Base-by-base conservation (phyloP, 2,113 vertebrate genomes). In the Rissa tridactyla region DNA sequence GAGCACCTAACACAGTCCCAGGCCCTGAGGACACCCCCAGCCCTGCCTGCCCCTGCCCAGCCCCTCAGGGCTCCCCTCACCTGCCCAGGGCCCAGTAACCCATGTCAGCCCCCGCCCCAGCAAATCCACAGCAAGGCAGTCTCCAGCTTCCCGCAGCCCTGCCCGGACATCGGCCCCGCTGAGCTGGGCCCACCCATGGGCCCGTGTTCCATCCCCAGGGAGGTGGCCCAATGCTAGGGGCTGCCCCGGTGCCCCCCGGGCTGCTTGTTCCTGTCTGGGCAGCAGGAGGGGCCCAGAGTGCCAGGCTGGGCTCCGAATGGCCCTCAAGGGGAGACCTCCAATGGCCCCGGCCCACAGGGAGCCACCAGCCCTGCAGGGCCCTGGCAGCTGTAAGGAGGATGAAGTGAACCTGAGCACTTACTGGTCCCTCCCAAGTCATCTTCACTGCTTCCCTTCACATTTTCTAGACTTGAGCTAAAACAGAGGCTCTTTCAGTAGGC, bases 151-250 rank as follows among this genome's bases (percentile, higher is more conserved):
- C 5, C 9, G 32, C 25, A 46, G 38, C 20, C 6, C 10, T 7
- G 11, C 21, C 57, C 1, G 2, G 32, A 29, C 38, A 13, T 6
- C 3, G 29, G 10, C 10, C 4, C 30, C 2, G 4, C 16, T 12
- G 32, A 64, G 21, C 32, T 0, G 1, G 36, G 19, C 15, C 20
- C 36, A 18, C 8, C 47, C 1, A 1, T 2, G 1, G 27, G 16
- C 10, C 29, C 34, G 23, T 1, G 3, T 32, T 25, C n/a, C 38
- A 22, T 29, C 8, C 17, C 5, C 44, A 40, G 27, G 36, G 6
- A 49, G 49, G 21, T 71, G 38, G 38, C 19, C 7, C 0, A 2
- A 32, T 11, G 17, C 9, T 21, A 16, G 11, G 26, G 21, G 36
- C 32, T 46, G 38, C 36, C 32, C 10, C 2, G 2, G 13, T 27